Evolutionary conservation across 2,888 invertebrate species (phyloP).

Genomic region (Eudasyphora cyanicolor): DNA sequence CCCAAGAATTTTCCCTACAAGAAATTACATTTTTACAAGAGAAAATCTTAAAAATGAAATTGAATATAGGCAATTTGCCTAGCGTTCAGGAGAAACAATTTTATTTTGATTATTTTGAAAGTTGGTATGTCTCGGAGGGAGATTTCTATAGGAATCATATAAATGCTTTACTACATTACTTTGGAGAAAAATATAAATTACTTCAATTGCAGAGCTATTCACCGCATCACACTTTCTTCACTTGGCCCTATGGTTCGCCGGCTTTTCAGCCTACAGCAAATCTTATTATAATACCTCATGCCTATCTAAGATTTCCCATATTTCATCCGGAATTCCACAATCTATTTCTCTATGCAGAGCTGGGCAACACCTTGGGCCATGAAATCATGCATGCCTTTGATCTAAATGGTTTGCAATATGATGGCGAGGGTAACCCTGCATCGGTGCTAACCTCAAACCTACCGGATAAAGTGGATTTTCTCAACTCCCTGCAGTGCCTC

Average conservation of each 20-base stretch:
- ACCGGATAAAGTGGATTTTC: constrained; percentile 41
- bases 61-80: constrained; percentile 74
- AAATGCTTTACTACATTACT: constrained; percentile 68
- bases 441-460: constrained; percentile 45
- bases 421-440: constrained; percentile 65
- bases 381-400: constrained; percentile 71
- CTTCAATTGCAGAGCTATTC: constrained; percentile 16
- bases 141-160: constrained; percentile 73
- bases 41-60: constrained; percentile 69
- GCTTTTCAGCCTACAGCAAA: constrained; percentile 67
- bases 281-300: constrained; percentile 67
- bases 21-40: constrained; percentile 66
- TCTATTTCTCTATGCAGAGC: constrained; percentile 64
- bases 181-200: constrained; percentile 28
- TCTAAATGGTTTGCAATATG: constrained; percentile 66
- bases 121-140: constrained; percentile 42
- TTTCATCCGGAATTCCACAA: constrained; percentile 59
- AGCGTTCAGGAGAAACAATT: constrained; percentile 43
- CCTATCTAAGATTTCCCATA: constrained; percentile 62
- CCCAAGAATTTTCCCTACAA: constrained; percentile 57
- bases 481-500: constrained; percentile 50
- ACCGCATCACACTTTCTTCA: constrained; percentile 53
- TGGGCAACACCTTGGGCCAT: constrained; percentile 69
- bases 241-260: constrained; percentile 65
- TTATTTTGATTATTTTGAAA: constrained; percentile 60